Evolutionary conservation across 2,797 vertebrate species (phyloP), one percentile per base, ranked within the genome.

Genomic region (Limnodromus scolopaceus): DNA sequence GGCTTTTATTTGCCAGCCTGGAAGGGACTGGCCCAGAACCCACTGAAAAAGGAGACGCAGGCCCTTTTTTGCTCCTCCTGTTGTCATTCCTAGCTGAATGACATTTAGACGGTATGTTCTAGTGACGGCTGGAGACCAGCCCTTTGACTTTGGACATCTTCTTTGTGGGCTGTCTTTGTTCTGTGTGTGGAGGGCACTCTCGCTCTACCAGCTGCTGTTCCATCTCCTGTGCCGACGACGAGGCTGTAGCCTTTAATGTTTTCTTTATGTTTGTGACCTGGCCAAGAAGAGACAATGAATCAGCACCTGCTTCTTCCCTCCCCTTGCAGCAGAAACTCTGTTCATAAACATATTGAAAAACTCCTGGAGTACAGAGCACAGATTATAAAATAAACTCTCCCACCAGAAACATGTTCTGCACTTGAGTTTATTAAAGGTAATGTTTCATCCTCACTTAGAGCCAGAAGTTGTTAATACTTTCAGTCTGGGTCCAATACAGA

Each of bases 81-180:
- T 91, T 89, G 97, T 92, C 97, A 96, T 95, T 97, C 95, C 89
- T 94, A 94, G 93, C 81, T 72, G 93, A 96, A 96, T 93, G 91
- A 96, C 97, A 92, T 84, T 93, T 93, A 92, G 94, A 95, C 92
- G 72, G 94, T 68, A 69, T 13, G 96, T 96, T 97, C 97, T 98
- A 98, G 97, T 98, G 98, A 96, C 98, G 98, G 97, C 98, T 98
- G 95, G 98, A 98, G 75, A 98, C 98, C 96, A 98, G 98, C 97
- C 98, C 98, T 98, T 98, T 98, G 97, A 98, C 98, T 98, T 99
- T 98, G 97, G 98, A 98, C 97, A 98, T 98, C 97, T 98, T 98
- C 97, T 98, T 98, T 93, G 97, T 97, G 84, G 98, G 97, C 88
- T 98, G 98, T 93, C 98, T 97, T 96, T 98, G 98, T 96, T 98